Evolutionary conservation across 2,113 vertebrate species (phyloP).

Genomic region (Holacanthus passer): DNA sequence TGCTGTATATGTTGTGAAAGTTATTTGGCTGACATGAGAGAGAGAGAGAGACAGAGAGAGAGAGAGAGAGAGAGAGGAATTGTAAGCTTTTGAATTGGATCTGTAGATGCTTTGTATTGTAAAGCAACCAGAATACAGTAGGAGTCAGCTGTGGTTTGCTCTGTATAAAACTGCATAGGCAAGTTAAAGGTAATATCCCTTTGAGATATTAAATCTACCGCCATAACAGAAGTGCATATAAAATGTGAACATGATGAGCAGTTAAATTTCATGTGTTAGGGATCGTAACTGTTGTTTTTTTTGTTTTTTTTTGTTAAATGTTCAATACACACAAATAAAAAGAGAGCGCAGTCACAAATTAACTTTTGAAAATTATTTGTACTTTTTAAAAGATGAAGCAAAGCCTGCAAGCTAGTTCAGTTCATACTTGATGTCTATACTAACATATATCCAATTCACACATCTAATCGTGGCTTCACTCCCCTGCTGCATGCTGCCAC

Average conservation of each 20-base stretch:
- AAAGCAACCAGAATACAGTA: slow-evolving; percentile 11
- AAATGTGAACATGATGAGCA: slow-evolving; percentile 11
- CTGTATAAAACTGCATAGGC: neutral
- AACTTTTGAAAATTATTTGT: slow-evolving; percentile 29
- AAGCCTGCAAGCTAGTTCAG: neutral
- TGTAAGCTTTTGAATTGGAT: slow-evolving; percentile 11
- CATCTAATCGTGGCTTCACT: neutral
- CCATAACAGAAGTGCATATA: neutral
- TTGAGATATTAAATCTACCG: neutral
- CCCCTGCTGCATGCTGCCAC: neutral
- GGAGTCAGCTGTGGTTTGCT: slow-evolving; percentile 24
- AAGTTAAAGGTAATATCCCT: slow-evolving; percentile 26
- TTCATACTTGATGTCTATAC: too few species aligned
- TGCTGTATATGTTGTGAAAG: neutral
- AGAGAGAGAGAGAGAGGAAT: slow-evolving; percentile 7
- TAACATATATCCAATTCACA: neutral
- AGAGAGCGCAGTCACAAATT: slow-evolving; percentile 13
- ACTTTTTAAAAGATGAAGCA: neutral
- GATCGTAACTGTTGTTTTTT: slow-evolving; percentile 14
- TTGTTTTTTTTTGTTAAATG: slow-evolving; percentile 50
- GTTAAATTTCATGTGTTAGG: slow-evolving; percentile 12
- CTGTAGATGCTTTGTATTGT: slow-evolving; percentile 24
- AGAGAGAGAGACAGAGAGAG: too few species aligned
- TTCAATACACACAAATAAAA: slow-evolving; percentile 63
- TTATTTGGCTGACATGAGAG: neutral